phyloP scores from a whole-genome alignment of 2,113 vertebrate genomes.

The Pristiophorus japonicus region DNA sequence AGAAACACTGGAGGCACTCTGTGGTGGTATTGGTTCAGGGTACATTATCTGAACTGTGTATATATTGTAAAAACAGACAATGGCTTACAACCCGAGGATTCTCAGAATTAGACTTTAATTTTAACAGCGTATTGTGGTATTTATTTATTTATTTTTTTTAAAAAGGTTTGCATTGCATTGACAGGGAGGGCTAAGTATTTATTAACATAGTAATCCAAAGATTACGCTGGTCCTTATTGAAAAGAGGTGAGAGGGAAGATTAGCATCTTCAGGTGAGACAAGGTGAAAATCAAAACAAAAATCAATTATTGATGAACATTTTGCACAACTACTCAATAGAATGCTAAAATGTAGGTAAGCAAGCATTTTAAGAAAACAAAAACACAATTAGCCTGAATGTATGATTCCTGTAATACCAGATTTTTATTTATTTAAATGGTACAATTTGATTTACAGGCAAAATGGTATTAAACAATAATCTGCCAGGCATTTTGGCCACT shows the following conservation, averaged over 20 bases:
- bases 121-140: background rate
- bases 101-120: background rate
- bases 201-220: background rate
- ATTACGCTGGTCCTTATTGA: background rate
- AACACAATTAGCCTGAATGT: background rate
- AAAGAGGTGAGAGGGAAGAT: background rate
- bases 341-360: background rate
- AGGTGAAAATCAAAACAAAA: background rate
- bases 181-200: background rate
- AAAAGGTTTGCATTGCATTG: background rate
- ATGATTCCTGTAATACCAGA: constrained; percentile 52
- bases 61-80: background rate
- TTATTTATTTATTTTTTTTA: background rate
- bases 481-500: constrained; percentile 48
- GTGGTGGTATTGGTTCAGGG: too few relatives aligned
- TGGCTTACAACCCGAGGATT: background rate
- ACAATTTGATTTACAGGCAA: constrained; percentile 62
- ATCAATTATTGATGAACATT: background rate
- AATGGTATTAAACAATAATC: constrained; percentile 48
- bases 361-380: background rate
- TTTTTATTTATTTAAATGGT: constrained; percentile 66
- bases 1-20: too few relatives aligned
- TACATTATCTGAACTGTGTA: background rate
- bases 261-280: background rate
- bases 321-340: background rate